Percentiles rank a stretch among this genome's conserved stretches.
Conservation (phyloP, 2,888 invertebrate genomes). For the Argyra leucocephala region DNA sequence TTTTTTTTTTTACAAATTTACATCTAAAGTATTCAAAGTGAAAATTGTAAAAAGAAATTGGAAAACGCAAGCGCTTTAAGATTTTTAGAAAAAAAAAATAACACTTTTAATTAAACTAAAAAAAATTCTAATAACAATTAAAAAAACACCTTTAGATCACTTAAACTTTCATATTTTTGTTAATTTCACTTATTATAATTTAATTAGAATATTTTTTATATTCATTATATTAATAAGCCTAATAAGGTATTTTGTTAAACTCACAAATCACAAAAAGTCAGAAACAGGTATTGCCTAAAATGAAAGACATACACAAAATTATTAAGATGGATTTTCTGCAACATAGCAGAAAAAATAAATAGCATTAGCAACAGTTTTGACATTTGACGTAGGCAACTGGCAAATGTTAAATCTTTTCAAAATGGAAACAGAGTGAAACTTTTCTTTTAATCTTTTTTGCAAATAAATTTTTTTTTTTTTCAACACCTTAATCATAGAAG, state of each 20-base stretch:
- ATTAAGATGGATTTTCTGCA: conserved; percentile 6
- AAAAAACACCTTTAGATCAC: conserved; percentile 1
- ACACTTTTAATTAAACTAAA: conserved; percentile 5
- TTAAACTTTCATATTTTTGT: conserved; percentile 2
- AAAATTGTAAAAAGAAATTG: conserved; percentile 6
- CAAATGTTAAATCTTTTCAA: too few relatives aligned
- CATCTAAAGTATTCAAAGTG: neutral
- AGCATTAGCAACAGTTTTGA: neutral
- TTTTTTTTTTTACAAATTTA: conserved; percentile 1
- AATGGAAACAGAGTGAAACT: too few relatives aligned
- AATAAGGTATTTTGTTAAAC: conserved; percentile 6
- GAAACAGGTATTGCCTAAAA: conserved; percentile 6
- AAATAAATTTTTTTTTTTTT: too few relatives aligned
- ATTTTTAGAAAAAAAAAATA: neutral
- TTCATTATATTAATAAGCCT: neutral
- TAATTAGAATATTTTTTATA: neutral
- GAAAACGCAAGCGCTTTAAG: conserved; percentile 1
- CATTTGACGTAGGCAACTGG: neutral
- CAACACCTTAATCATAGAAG: too few relatives aligned
- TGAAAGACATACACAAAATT: conserved; percentile 6
- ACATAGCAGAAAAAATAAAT: neutral
- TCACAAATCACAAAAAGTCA: conserved; percentile 6
- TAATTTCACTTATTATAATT: neutral
- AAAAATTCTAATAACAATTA: conserved; percentile 6
- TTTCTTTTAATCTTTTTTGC: too few relatives aligned